Evolutionary conservation across 2,113 vertebrate genomes (phyloP).

Genomic region (Rallus limicola): DNA sequence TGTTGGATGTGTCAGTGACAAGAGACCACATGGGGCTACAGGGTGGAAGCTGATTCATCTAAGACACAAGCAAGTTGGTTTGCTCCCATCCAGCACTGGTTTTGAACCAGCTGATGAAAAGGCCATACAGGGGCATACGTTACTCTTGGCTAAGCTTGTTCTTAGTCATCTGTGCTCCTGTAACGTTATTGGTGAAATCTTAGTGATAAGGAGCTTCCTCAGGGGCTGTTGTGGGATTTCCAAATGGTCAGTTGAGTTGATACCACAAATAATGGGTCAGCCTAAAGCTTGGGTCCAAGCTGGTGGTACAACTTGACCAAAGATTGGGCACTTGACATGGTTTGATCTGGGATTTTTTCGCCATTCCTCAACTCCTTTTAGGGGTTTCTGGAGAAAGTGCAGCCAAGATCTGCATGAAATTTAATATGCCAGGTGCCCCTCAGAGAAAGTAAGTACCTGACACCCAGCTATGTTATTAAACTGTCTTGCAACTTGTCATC

Average conservation of each 20-base stretch:
- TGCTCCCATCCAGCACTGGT: neutral
- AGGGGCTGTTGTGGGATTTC: neutral
- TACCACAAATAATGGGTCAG: neutral
- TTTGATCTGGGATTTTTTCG: neutral
- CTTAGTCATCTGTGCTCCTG: neutral
- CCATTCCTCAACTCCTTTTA: neutral
- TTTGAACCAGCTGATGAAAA: neutral
- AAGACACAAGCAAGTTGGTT: neutral
- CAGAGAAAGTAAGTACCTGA: neutral
- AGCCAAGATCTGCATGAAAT: neutral
- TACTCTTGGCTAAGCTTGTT: neutral
- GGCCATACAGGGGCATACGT: neutral
- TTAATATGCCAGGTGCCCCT: neutral
- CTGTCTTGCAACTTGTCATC: neutral
- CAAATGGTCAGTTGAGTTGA: neutral
- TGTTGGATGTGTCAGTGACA: neutral
- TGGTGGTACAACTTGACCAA: neutral
- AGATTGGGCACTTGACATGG: neutral
- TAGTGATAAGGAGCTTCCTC: neutral
- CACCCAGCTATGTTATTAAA: neutral
- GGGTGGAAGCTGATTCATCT: neutral
- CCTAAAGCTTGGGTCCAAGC: neutral
- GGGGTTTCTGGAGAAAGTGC: neutral
- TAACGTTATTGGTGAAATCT: neutral
- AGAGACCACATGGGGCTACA: accelerated